Evolutionary conservation across 2,888 invertebrate genomes (phyloP).

Genomic region (Sicus ferrugineus): DNA sequence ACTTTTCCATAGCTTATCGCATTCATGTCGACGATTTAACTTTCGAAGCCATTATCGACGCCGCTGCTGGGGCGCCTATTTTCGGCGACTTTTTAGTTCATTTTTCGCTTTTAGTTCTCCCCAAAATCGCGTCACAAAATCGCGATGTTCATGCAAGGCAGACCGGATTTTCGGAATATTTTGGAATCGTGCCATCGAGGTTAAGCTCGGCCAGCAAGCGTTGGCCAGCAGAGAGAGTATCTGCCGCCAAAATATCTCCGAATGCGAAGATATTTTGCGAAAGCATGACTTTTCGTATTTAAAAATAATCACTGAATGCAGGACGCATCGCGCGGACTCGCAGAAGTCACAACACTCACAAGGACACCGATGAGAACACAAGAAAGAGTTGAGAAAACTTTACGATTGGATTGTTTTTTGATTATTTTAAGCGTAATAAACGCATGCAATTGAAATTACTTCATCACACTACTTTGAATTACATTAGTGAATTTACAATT

Average conservation of each 20-base stretch:
- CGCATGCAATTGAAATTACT: no score
- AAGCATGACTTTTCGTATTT: neutral
- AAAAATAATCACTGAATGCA: neutral
- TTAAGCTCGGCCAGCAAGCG: constrained; percentile 12
- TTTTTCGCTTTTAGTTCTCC: neutral
- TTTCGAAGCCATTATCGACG: neutral
- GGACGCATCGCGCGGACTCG: no score
- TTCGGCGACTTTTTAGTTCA: constrained; percentile 1
- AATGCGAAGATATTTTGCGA: neutral
- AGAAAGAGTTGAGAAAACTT: neutral
- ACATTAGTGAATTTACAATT: no score
- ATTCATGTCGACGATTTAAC: neutral
- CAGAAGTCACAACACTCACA: no score
- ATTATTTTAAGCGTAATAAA: neutral
- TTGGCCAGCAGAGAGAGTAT: neutral
- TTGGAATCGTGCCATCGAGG: constrained; percentile 27
- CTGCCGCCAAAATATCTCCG: constrained; percentile 16
- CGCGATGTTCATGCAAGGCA: neutral
- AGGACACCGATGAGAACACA: neutral
- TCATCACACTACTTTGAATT: no score
- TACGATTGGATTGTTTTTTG: neutral
- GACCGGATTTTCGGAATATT: neutral
- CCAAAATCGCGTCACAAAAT: neutral
- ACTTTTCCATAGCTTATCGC: neutral
- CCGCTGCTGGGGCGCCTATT: constrained; percentile 12